phyloP scores from a whole-genome alignment of 2,888 invertebrate species.

The Melanargia galathea region DNA sequence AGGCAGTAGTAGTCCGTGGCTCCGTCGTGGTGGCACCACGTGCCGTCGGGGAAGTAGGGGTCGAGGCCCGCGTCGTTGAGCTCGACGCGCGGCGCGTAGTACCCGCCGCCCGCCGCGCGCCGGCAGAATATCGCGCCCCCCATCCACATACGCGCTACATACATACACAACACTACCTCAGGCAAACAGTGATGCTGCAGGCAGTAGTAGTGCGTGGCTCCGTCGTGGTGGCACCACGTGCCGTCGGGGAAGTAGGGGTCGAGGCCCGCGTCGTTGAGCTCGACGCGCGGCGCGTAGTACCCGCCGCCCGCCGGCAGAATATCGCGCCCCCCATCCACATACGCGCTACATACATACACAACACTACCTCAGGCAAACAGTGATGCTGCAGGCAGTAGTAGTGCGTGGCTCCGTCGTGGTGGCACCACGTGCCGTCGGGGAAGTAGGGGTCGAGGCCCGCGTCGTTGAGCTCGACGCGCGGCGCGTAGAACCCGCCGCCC shows the following conservation, averaged over 20 bases:
- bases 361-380: conserved; percentile 86
- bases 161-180: conserved; percentile 74
- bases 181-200: conserved; percentile 89
- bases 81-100: too few species aligned
- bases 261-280: conserved; percentile 87
- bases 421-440: conserved; percentile 92
- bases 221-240: conserved; percentile 89
- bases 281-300: conserved; percentile 89
- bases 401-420: conserved; percentile 83
- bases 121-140: conserved; percentile 84
- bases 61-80: too few species aligned
- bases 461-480: conserved; percentile 88
- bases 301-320: conserved; percentile 86
- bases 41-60: too few species aligned
- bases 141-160: conserved; percentile 87
- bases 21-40: too few species aligned
- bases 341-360: too few species aligned
- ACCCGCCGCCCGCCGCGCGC: too few species aligned
- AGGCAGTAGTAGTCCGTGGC: too few species aligned
- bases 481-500: conserved; percentile 87
- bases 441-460: conserved; percentile 88
- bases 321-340: conserved; percentile 1
- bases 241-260: conserved; percentile 91
- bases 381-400: conserved; percentile 89
- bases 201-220: conserved; percentile 85